Evolutionary conservation across 2,888 invertebrate species (phyloP), one percentile per base, ranked within the genome.

Genomic region (Dermolepida albohirtum): DNA sequence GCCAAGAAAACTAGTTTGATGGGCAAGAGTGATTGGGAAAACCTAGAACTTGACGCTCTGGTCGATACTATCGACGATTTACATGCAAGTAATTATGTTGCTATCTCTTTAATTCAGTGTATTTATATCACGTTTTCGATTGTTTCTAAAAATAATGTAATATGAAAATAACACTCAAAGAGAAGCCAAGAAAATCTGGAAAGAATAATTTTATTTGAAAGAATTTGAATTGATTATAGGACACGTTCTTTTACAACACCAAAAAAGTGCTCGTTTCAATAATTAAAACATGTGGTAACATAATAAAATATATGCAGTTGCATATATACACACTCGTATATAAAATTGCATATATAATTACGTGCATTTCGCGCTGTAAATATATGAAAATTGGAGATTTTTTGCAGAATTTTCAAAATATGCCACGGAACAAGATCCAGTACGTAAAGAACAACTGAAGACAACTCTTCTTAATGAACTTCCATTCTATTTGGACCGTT

Each of bases 41-140:
- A 85, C 72, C 79, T 89, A 50, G 84, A 87, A 75, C 88, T 90
- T 70, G 90, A 90, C 78, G 83, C 86, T 69, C 83, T 84, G 43
- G 84, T 88, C 0, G 89, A 89, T 68, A 88, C 86, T 49, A 72
- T 88, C 22, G 84, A 84, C 51, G 90, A 90, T 72, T 79, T 90
- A 51, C 84, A 88, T 11, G 55, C 73, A 0, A 87, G 89, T 89
- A 75, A 85, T 87, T 71, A 49, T 69, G 39, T 39, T 49, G 14
- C 1, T 14, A 49, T 22, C 4, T 22, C 4, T 22, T 22, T 22
- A 1, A 22, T 1, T 1, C 22, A 22, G 22, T 22, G 22, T 22
- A 4, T 22, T 22, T 22, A 22, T 22, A 22, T 22, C n/a, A n/a
- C n/a, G n/a, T n/a, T n/a, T 22, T 4, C 4, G 4, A 22, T 2